These are phyloP conservation scores for Drosophila formosana DNA, from an alignment of 2,888 invertebrate genomes.

Conservation along the genomic window DNA sequence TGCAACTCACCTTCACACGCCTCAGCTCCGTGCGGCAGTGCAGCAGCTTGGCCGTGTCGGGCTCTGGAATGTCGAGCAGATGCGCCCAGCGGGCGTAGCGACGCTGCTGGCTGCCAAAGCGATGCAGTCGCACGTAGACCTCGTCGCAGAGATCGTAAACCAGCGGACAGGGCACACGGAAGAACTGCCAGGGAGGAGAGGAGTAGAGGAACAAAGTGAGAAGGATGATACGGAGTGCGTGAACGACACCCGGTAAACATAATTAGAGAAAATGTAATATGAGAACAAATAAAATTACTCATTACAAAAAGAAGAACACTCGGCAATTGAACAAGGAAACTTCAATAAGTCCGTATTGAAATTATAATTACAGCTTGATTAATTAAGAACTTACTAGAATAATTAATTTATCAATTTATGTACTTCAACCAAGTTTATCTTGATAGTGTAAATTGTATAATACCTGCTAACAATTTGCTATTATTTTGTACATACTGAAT, in stretches of 20 bases:
- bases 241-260: not conserved
- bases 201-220: not conserved
- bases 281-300: too few species aligned
- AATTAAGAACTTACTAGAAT: too few species aligned
- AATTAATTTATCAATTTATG: too few species aligned
- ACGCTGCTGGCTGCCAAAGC: slow-evolving; percentile 89
- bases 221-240: not conserved
- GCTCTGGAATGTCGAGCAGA: slow-evolving; percentile 94
- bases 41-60: slow-evolving; percentile 93
- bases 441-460: too few species aligned
- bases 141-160: slow-evolving; percentile 90
- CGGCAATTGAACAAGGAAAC: too few species aligned
- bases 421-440: too few species aligned
- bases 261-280: not conserved
- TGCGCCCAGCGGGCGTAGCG: slow-evolving; percentile 90
- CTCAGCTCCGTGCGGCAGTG: slow-evolving; percentile 92
- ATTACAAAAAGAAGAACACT: too few species aligned
- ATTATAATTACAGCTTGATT: too few species aligned
- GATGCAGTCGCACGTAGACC: slow-evolving; percentile 88
- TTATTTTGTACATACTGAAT: too few species aligned
- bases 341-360: too few species aligned
- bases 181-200: slow-evolving; percentile 85
- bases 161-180: slow-evolving; percentile 88
- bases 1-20: slow-evolving; percentile 88
- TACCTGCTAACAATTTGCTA: too few species aligned